These are phyloP conservation scores for Sebastes iracundus DNA, from an alignment of 2,797 vertebrate species.

Conservation along the genomic window DNA sequence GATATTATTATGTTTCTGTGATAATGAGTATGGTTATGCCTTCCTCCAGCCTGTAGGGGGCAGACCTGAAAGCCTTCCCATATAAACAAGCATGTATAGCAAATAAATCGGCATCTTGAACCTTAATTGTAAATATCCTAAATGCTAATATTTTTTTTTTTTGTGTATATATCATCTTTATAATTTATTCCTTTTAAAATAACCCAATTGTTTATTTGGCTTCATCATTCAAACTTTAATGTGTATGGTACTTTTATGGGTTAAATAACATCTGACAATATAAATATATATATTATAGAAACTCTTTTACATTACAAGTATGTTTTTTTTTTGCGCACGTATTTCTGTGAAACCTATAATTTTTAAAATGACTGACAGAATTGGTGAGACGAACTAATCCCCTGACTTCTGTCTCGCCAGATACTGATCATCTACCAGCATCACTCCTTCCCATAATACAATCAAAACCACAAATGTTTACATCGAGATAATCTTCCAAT, in stretches of 20 bases:
- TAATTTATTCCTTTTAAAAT: conserved; percentile 82
- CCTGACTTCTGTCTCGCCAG: background rate
- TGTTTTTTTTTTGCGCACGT: conserved; percentile 34
- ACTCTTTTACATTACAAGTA: conserved; percentile 16
- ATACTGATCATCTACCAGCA: conserved; percentile 22
- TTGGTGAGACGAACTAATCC: background rate
- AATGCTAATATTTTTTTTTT: conserved; percentile 54
- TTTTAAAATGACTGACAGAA: conserved; percentile 16
- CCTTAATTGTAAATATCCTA: conserved; percentile 78
- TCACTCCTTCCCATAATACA: conserved; percentile 13
- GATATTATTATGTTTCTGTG: conserved; percentile 23
- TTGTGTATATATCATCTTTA: conserved; percentile 75
- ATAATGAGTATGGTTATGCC: background rate
- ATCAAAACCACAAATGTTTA: conserved; percentile 49
- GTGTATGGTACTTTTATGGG: conserved; percentile 54
- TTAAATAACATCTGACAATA: conserved; percentile 38
- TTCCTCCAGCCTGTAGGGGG: conserved; percentile 18
- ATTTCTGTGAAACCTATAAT: conserved; percentile 46
- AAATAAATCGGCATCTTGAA: conserved; percentile 61
- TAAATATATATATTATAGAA: conserved; percentile 34
- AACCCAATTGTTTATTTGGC: conserved; percentile 53
- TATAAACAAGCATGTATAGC: conserved; percentile 32
- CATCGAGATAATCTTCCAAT: conserved; percentile 21
- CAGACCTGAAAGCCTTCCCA: conserved; percentile 19
- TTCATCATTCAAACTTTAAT: conserved; percentile 23